phyloP scores from a whole-genome alignment of 1,140 invertebrate genomes.

The Philaenus spumarius region DNA sequence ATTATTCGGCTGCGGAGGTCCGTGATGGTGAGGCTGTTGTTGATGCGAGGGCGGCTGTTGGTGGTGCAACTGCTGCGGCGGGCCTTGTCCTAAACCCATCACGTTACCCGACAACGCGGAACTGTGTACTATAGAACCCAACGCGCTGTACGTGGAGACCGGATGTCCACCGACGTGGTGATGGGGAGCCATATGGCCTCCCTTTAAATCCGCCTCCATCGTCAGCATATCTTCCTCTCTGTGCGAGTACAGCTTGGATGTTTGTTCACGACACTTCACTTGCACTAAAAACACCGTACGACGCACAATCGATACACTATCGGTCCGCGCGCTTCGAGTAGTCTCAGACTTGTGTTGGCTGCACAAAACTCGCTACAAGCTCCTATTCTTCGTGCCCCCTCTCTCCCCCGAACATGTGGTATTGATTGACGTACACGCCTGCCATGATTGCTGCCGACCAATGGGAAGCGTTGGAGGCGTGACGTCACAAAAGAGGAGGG shows the following conservation, averaged over 20 bases:
- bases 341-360: constrained; percentile 12
- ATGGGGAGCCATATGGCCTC: constrained; percentile 55
- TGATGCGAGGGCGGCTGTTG: constrained; percentile 45
- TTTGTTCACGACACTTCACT: not conserved
- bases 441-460: constrained; percentile 27
- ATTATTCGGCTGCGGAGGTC: constrained; percentile 48
- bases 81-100: constrained; percentile 43
- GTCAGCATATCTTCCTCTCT: constrained; percentile 73
- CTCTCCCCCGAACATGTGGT: constrained; percentile 13
- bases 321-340: constrained; percentile 3
- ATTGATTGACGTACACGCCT: constrained; percentile 30
- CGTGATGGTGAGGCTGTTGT: constrained; percentile 40
- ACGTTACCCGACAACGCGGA: constrained; percentile 31
- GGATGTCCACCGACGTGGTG: constrained; percentile 31
- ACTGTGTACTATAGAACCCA: constrained; percentile 43
- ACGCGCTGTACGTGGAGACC: constrained; percentile 53
- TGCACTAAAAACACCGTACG: constrained; percentile 6
- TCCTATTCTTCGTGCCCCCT: constrained; percentile 9
- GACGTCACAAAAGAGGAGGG: constrained; percentile 22
- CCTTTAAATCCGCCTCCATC: constrained; percentile 82
- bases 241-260: constrained; percentile 58
- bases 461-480: constrained; percentile 14
- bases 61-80: constrained; percentile 38
- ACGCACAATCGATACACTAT: not conserved
- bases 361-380: not conserved